Conservation (phyloP, 2,113 vertebrate species). For the Cariama cristata region DNA sequence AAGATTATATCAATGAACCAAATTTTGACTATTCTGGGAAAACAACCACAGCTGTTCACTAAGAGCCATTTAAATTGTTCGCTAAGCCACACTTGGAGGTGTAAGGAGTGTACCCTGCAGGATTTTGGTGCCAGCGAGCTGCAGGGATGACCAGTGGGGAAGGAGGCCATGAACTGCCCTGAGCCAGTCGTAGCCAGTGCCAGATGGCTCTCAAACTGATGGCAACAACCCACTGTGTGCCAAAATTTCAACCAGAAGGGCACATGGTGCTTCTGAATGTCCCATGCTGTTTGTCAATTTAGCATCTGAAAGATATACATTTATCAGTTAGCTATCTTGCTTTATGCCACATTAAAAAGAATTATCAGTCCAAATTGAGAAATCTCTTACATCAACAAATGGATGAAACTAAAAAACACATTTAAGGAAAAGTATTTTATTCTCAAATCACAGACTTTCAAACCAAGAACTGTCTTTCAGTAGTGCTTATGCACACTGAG, state of each 20-base stretch:
- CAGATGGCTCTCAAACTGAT: not conserved
- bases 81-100: not conserved
- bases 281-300: not conserved
- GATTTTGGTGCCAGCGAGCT: not conserved
- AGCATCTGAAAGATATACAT: not conserved
- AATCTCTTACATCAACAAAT: not conserved
- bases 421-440: not conserved
- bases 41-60: not conserved
- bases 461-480: not conserved
- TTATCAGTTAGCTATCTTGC: not conserved
- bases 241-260: not conserved
- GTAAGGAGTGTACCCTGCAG: accelerated
- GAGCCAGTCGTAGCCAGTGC: not conserved
- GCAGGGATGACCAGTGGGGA: accelerated
- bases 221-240: not conserved
- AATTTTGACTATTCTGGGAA: not conserved
- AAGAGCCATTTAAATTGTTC: not conserved
- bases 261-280: not conserved
- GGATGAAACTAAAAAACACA: not conserved
- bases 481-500: not conserved
- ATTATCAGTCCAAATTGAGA: not conserved
- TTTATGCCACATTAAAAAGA: not conserved
- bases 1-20: not conserved
- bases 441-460: not conserved
- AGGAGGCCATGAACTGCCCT: not conserved